Evolutionary conservation across 2,797 vertebrate genomes (phyloP), one percentile per base, ranked within the genome.

Genomic region (Nasua narica): DNA sequence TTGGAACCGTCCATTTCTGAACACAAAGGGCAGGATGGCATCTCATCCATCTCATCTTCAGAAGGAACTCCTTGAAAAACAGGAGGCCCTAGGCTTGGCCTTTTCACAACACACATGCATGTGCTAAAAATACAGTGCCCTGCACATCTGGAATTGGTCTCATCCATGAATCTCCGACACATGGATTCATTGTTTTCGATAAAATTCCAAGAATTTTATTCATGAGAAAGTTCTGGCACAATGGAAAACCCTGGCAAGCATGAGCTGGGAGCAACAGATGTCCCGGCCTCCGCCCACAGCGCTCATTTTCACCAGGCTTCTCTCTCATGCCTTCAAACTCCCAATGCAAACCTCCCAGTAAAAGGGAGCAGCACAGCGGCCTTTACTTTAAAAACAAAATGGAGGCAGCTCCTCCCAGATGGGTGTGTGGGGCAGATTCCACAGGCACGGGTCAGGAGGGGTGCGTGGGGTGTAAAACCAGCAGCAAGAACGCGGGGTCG

Each of bases 131-230:
- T 40, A 60, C 62, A 67, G 56, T 52, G 35, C n/a, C 60, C 54
- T 7, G 13, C 94, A 97, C 98, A 98, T 98, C 98, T 99, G 98
- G 98, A 98, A 97, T 2, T 65, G 4, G 96, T 98, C 98, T 98
- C 97, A 50, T 46, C 94, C 81, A 43, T 91, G 98, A 93, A 93
- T 84, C 96, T 96, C 98, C 11, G 35, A 97, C 97, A 87, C 98
- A 97, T 98, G 98, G 97, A 98, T 96, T 98, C 98, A 98, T 97
- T 98, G 98, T 97, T 98, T 97, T 96, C 95, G 14, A 98, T 96
- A 98, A 98, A 98, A 98, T 84, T 91, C 97, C 98, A 94, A 96
- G 96, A 98, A 98, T 97, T 98, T 97, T 98, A 98, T 98, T 99
- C 98, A 98, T 98, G 98, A 98, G 98, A 96, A 98, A 97, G 94